Conservation (phyloP, 1,140 invertebrate species). For the Scaptomyza graminum region DNA sequence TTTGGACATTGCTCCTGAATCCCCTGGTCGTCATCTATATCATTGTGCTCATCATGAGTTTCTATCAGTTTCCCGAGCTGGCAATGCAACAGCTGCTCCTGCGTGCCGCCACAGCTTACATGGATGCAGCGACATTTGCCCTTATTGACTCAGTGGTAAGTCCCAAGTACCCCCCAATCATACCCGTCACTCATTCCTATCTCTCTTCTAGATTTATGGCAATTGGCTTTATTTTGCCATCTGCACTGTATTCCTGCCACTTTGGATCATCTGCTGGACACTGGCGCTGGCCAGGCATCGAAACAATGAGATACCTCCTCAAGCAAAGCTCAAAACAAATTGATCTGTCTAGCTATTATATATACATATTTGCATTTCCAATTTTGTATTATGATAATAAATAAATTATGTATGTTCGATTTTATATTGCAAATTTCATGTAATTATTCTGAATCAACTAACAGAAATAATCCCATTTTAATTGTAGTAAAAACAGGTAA, state of each 20-base stretch:
- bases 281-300: conserved; percentile 57
- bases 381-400: conserved; percentile 23
- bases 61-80: conserved; percentile 87
- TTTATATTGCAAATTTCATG: no score
- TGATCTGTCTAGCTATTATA: conserved; percentile 22
- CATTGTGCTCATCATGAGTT: conserved; percentile 87
- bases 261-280: conserved; percentile 87
- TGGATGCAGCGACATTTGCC: conserved; percentile 91
- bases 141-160: conserved; percentile 91
- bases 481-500: no score
- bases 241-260: conserved; percentile 85
- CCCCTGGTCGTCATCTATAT: conserved; percentile 87
- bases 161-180: background rate
- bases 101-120: conserved; percentile 87
- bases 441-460: no score
- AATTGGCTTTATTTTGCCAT: conserved; percentile 87
- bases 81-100: conserved; percentile 83
- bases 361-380: conserved; percentile 4
- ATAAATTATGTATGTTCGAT: conserved; percentile 5
- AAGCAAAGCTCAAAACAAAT: conserved; percentile 54
- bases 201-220: conserved; percentile 85
- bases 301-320: background rate
- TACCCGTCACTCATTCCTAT: background rate
- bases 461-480: no score
- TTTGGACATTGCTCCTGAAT: conserved; percentile 86